Base-by-base conservation (phyloP, 2,113 vertebrate genomes). In the Varanus salvator region DNA sequence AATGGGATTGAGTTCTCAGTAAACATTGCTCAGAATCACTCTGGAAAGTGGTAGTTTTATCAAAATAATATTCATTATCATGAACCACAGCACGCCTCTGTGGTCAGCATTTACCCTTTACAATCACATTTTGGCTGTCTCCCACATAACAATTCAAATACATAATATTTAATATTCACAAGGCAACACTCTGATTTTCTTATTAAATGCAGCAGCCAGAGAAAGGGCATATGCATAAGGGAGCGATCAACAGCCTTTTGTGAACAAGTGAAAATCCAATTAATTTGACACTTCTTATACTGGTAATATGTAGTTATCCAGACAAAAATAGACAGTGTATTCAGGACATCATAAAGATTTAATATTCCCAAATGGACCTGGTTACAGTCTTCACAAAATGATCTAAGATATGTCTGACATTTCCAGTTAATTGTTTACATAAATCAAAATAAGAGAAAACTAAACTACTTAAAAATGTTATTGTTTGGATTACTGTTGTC, bases 241-340 rank as follows among this genome's bases (percentile, higher is more conserved):
- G 81, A 85, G 21, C 54, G 74, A 90, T 90, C 86, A 87, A 54
- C 54, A 85, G 81, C 54, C 57, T 87, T 85, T 87, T 84, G 75
- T 57, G 82, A 90, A 87, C 83, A 60, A 80, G 69, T 54, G 89
- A 89, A 92, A 87, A 87, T 90, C 81, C 68, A 90, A 90, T 76
- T 90, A 87, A 87, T 80, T 48, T 90, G 85, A 87, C 82, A 85
- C 71, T 90, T 87, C 71, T 80, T 57, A 74, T 80, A 64, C 57
- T 66, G 23, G 50, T 84, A 19, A 38, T 85, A 54, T 75, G 72
- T 31, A 92, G 75, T 84, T 87, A 74, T 84, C 75, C 50, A 87
- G 81, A 88, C 81, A 89, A 87, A 72, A 84, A 87, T 74, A 90
- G 81, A 81, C 75, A 90, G 89, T 8, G 21, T 38, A 90, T 75